Evolutionary conservation across 2,113 vertebrate species (phyloP).

Genomic region (Lophochroa leadbeateri): DNA sequence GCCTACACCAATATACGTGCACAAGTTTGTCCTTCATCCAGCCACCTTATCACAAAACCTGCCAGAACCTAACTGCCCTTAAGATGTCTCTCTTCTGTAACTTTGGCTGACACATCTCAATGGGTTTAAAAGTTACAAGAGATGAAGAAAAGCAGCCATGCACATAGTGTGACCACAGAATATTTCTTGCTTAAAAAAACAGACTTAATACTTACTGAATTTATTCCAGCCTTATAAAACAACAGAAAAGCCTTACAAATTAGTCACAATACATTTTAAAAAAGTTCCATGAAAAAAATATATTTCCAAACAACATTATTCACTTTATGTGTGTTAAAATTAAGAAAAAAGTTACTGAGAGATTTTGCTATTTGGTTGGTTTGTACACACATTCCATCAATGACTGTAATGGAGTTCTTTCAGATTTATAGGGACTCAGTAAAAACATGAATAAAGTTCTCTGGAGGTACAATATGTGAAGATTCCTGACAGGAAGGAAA

Average conservation of each 20-base stretch:
- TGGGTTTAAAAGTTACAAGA: neutral
- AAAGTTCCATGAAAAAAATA: neutral
- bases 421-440: neutral
- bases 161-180: neutral
- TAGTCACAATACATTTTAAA: neutral
- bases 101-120: neutral
- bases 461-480: neutral
- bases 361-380: neutral
- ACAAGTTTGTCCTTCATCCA: neutral
- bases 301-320: neutral
- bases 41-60: neutral
- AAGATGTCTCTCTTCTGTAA: neutral
- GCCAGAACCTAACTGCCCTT: neutral
- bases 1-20: neutral
- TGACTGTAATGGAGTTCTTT: neutral
- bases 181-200: neutral
- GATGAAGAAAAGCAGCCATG: neutral
- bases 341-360: neutral
- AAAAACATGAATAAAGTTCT: neutral
- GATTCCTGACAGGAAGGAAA: constrained; percentile 17
- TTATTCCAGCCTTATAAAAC: neutral
- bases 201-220: neutral
- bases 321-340: neutral
- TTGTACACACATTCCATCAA: neutral
- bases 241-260: neutral